Base-by-base conservation (phyloP, 2,797 vertebrate species). In the Anomalospiza imberbis region DNA sequence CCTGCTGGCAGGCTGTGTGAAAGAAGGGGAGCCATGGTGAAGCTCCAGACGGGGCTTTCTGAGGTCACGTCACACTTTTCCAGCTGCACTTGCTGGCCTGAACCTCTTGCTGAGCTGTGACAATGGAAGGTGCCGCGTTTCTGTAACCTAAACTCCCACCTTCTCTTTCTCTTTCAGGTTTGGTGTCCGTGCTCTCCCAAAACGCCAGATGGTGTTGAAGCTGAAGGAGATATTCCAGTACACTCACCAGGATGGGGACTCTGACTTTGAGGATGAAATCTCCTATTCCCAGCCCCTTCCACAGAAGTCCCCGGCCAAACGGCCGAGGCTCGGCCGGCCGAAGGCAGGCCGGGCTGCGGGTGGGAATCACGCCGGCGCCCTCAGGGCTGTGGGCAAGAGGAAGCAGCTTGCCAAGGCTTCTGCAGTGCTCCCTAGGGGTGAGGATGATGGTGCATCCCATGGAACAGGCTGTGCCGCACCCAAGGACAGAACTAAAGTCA, bases 181-280 rank as follows among this genome's bases (percentile, higher is more conserved):
- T 45, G 99, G 99, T 13, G 99, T 99, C 45, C 98, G 99, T 28
- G 98, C 99, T 38, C 97, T 99, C 88, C 99, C 99, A 2, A 99
- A 99, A 92, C 98, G 98, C 78, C 98, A 99, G 97, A 99, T 99
- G 99, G 97, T 99, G 88, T 96, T 99, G 84, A 99, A 99, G 93
- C 98, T 99, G 97, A 99, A 98, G 97, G 99, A 99, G 98, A 99
- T 99, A 95, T 99, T 99, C 96, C 98, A 99, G 89, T 99, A 99
- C 94, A 99, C 99, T n/a, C 99, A 99, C 97, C 98, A 97, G 97
- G 97, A 98, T 16, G 61, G 95, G 97, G 98, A 97, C 96, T 98
- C 98, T 0, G 98, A 98, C 89, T 98, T 98, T 0, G 98, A 99
- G 60, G 98, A 97, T 0, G 98, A 98, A 55, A 84, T 93, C 9